Percentiles rank a stretch among this genome's conserved stretches.
Conservation (phyloP, 2,113 vertebrate genomes). For the Percina caprodes region DNA sequence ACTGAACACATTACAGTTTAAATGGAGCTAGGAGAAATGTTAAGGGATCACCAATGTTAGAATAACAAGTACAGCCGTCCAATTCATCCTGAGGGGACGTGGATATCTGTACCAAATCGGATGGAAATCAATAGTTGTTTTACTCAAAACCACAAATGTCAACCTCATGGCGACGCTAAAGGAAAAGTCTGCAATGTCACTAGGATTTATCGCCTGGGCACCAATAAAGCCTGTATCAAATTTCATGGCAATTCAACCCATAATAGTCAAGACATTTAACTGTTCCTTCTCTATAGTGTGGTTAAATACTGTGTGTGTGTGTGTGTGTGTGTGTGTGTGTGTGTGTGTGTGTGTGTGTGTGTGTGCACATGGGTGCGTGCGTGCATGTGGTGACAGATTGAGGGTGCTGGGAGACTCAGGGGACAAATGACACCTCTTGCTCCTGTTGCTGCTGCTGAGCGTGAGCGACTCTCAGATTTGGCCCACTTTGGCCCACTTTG, state of each 20-base stretch:
- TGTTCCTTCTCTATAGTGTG: not conserved
- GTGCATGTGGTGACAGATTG: slow-evolving; percentile 68
- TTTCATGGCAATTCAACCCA: not conserved
- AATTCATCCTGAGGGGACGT: not conserved
- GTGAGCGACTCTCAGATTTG: slow-evolving; percentile 12
- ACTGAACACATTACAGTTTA: not conserved
- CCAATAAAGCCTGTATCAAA: not conserved
- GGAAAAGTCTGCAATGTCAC: not conserved
- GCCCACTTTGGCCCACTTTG: slow-evolving; percentile 38
- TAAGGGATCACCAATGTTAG: not conserved
- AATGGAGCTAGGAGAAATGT: not conserved
- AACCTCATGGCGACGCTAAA: not conserved
- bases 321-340: slow-evolving; percentile 27
- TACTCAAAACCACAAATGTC: not conserved
- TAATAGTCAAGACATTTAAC: not conserved
- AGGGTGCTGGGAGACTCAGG: slow-evolving; percentile 59
- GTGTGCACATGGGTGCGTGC: slow-evolving; percentile 26
- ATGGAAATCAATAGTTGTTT: not conserved
- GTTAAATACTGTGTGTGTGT: slow-evolving; percentile 7
- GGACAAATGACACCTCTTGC: slow-evolving; percentile 29
- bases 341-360: slow-evolving; percentile 29
- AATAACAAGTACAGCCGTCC: no score
- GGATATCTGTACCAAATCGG: not conserved
- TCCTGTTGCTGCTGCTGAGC: slow-evolving; percentile 49
- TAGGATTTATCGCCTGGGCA: not conserved